A percentile compares a stretch with the other conserved stretches of the same genome.
These are phyloP conservation scores for Peromyscus attwateri DNA, from an alignment of 2,797 vertebrate species.

Conservation along the genomic window DNA sequence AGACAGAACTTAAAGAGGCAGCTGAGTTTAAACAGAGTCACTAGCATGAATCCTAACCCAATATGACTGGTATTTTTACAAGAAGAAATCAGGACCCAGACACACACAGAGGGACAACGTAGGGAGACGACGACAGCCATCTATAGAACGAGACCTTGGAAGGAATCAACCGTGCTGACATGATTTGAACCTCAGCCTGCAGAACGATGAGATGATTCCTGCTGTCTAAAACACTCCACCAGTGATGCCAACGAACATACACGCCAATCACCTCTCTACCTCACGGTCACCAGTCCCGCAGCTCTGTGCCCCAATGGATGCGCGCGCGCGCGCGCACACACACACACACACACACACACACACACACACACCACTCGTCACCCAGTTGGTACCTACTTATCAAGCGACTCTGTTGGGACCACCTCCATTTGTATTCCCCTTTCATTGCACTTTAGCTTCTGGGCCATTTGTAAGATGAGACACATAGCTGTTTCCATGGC, in stretches of 20 bases:
- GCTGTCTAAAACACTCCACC: background rate
- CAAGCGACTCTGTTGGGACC: background rate
- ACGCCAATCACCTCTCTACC: background rate
- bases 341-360: too few relatives aligned
- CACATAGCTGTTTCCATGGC: background rate
- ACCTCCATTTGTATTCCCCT: background rate
- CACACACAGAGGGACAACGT: background rate
- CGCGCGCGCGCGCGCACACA: too few relatives aligned
- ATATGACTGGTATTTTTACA: background rate
- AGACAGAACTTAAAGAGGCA: background rate
- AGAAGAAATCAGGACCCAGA: background rate
- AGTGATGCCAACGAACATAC: background rate
- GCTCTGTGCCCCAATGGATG: rapidly evolving
- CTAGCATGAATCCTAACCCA: background rate
- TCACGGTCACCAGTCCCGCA: too few relatives aligned
- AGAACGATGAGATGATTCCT: background rate
- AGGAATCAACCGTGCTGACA: background rate
- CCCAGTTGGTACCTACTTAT: background rate
- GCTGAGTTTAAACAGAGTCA: background rate
- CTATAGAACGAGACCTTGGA: background rate
- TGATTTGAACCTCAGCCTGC: background rate
- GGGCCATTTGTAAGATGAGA: background rate
- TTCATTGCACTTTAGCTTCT: background rate
- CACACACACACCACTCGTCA: background rate
- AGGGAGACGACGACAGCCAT: background rate